phyloP scores from a whole-genome alignment of 2,888 invertebrate genomes.

The Capitulum mitella region DNA sequence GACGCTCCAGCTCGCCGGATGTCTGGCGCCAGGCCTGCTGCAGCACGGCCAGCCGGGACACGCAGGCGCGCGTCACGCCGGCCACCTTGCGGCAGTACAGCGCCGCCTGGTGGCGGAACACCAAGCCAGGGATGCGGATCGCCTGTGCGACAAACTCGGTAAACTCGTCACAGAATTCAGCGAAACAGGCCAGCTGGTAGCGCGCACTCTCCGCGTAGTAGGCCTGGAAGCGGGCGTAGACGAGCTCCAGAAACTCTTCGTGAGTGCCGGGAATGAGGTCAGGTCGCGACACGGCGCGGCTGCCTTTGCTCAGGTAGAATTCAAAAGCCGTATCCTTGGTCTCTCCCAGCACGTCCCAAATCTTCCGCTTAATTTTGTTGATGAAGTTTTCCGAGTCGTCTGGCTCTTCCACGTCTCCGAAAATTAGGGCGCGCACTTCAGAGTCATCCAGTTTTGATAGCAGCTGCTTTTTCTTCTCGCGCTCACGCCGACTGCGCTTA shows the following conservation, averaged over 20 bases:
- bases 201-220: neutral
- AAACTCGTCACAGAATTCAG: neutral
- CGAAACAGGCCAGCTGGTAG: neutral
- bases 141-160: neutral
- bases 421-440: neutral
- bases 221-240: neutral
- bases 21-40: neutral
- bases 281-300: neutral
- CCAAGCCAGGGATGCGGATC: neutral
- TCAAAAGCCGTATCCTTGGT: neutral
- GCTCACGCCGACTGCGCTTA: neutral
- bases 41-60: neutral
- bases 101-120: neutral
- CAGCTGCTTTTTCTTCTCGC: neutral
- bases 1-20: neutral
- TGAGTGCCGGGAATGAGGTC: neutral
- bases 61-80: neutral
- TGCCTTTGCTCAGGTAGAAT: neutral
- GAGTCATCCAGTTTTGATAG: neutral
- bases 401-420: neutral
- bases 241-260: neutral
- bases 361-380: neutral
- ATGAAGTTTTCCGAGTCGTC: neutral
- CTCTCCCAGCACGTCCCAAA: neutral
- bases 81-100: constrained; percentile 6